Conservation (phyloP, 2,113 vertebrate genomes). For the Oenanthe oenanthe region DNA sequence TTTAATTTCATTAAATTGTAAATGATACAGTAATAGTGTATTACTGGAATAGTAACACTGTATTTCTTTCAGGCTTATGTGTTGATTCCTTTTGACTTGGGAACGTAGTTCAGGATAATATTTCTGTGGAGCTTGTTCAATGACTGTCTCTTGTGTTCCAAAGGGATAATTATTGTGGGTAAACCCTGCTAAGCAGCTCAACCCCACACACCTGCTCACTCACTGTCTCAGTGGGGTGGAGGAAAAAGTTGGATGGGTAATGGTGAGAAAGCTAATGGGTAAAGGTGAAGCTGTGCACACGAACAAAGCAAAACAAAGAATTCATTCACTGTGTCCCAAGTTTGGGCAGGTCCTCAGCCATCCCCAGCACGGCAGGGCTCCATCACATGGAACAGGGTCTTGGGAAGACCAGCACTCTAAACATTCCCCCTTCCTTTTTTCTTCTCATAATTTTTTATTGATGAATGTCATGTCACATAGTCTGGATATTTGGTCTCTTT, state of each 20-base stretch:
- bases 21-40: not conserved
- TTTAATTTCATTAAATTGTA: not conserved
- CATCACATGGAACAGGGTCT: accelerated
- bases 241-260: not conserved
- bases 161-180: not conserved
- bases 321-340: accelerated
- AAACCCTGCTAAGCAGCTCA: not conserved
- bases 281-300: not conserved
- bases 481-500: not conserved
- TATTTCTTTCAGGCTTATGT: not conserved
- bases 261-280: accelerated
- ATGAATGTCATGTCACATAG: not conserved
- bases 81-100: not conserved
- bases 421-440: not conserved
- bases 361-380: not conserved
- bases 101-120: not conserved
- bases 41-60: not conserved
- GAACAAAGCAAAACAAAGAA: not conserved
- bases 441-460: not conserved
- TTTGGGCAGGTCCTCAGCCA: not conserved
- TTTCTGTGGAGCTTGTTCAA: not conserved
- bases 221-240: not conserved
- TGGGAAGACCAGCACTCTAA: not conserved
- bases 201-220: accelerated
- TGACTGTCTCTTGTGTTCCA: not conserved